Evolutionary conservation across 2,113 vertebrate species (phyloP).

Genomic region (Pyxicephalus adspersus): DNA sequence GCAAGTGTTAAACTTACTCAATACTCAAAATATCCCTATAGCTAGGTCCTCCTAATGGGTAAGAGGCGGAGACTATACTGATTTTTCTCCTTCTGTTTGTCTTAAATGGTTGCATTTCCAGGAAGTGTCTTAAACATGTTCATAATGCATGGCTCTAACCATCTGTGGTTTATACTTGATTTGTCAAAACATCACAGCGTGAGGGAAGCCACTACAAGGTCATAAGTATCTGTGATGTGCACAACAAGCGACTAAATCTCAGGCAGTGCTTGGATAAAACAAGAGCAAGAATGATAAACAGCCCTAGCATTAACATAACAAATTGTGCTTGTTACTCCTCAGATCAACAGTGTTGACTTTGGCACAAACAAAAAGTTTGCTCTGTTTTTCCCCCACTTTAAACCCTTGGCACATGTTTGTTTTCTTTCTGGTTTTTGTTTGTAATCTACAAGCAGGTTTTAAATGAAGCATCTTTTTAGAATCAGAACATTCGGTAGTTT

Average conservation of each 20-base stretch:
- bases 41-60: background rate
- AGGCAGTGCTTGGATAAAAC: background rate
- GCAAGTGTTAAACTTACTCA: too few relatives aligned
- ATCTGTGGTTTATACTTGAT: slow-evolving; percentile 44
- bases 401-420: slow-evolving; percentile 48
- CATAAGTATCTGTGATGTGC: slow-evolving; percentile 5
- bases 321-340: slow-evolving; percentile 49
- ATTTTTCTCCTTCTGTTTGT: background rate
- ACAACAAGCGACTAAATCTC: slow-evolving; percentile 4
- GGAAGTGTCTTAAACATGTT: slow-evolving; percentile 4
- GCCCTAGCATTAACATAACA: slow-evolving; percentile 47
- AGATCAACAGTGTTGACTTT: slow-evolving; percentile 56
- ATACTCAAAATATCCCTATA: too few relatives aligned
- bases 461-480: slow-evolving; percentile 52
- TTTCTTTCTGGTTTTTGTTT: slow-evolving; percentile 52
- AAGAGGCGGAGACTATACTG: slow-evolving; percentile 12
- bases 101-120: background rate
- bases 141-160: slow-evolving; percentile 20
- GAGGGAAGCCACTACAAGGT: slow-evolving; percentile 10
- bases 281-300: slow-evolving; percentile 45
- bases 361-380: slow-evolving; percentile 45
- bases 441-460: slow-evolving; percentile 57
- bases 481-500: slow-evolving; percentile 43
- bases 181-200: slow-evolving; percentile 43
- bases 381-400: slow-evolving; percentile 51